Base-by-base conservation (phyloP, 2,888 invertebrate genomes). In the Opisthograptis luteolata region DNA sequence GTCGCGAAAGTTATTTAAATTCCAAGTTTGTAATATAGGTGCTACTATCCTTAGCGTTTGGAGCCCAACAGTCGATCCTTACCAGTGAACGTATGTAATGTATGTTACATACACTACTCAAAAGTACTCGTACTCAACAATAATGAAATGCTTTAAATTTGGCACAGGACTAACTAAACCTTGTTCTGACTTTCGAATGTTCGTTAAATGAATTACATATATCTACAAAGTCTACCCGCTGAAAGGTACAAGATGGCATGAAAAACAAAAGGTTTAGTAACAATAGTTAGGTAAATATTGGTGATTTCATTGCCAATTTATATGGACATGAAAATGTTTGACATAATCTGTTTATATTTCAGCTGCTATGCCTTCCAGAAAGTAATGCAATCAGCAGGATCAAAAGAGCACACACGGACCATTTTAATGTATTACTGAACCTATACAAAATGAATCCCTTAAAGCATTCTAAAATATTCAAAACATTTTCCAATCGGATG, bases 371-470 rank as follows among this genome's bases (percentile, higher is more conserved):
- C 6, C 17, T 27, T 22, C 14, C 27, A 17, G 27, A 8, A 12
- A 14, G 8, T 5, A 15, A 34, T 9, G 22, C 8, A 24, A 20
- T 13, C 4, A 20, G 14, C 3, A 49, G 56, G 37, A 40, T 1
- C 6, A 61, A 62, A 27, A 58, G 60, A 15, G 32, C 50, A 2
- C 43, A 56, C 12, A 15, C 58, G 3, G 74, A 79, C 8, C 77
- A 84, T 2, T 86, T 87, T 40, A 74, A 81, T 19, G 62, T 79
- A 0, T 55, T 86, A 24, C 58, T 87, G 0, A 77, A 75, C 14
- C 63, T 86, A 28, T 86, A 82, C 54, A 85, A 85, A 76, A 61
- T 80, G 59, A 84, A 84, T 58, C 86, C 85, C 25, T 65, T 87
- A 42, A 78, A 66, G 59, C 62, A 64, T 17, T 87, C 84, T 3